Evolutionary conservation across 2,113 vertebrate species (phyloP).

Genomic region (Cepphus grylle): DNA sequence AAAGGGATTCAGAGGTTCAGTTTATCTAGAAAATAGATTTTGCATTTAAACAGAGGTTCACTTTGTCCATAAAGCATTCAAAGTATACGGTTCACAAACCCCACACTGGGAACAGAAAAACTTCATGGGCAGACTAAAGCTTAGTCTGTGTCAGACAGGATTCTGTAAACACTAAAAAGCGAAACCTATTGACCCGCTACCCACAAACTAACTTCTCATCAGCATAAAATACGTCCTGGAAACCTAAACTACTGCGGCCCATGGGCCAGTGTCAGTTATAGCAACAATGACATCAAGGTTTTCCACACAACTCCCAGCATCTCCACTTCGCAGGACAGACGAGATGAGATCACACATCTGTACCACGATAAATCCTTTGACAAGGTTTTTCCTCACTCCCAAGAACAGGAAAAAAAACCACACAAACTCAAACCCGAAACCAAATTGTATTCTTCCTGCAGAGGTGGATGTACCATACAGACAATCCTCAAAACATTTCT

Average conservation of each 20-base stretch:
- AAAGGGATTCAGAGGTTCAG: background rate
- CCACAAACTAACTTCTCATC: background rate
- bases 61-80: background rate
- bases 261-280: background rate
- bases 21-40: background rate
- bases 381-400: background rate
- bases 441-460: background rate
- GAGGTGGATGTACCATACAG: background rate
- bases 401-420: background rate
- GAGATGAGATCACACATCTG: background rate
- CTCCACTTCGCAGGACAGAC: accelerated
- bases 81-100: background rate
- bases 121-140: background rate
- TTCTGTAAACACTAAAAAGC: background rate
- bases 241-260: background rate
- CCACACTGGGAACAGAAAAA: background rate
- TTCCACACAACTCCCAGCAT: background rate
- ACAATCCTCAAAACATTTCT: background rate
- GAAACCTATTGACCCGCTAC: background rate
- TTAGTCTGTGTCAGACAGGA: background rate
- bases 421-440: background rate
- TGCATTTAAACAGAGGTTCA: background rate
- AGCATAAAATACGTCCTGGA: background rate
- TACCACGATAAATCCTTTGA: background rate
- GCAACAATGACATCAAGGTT: background rate